A percentile compares a stretch with the other conserved stretches of the same genome.
These are phyloP conservation scores for Channallabes apus DNA, from an alignment of 2,797 vertebrate species.

Conservation along the genomic window DNA sequence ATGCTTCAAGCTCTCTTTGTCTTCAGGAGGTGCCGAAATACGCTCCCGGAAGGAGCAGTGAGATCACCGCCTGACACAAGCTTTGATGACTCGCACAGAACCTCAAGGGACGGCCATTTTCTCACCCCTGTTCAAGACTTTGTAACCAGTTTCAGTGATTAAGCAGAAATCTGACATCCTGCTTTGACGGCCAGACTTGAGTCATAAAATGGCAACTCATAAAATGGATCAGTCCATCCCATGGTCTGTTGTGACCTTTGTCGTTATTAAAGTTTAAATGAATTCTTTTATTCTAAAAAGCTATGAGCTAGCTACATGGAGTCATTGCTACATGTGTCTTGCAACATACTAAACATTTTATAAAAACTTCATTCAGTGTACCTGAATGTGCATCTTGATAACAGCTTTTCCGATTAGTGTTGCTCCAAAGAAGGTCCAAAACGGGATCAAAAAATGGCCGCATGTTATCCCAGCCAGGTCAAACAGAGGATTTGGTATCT, in stretches of 20 bases:
- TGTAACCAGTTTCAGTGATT: slow-evolving; percentile 2
- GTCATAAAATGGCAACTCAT: slow-evolving; percentile 8
- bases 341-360: no score
- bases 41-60: slow-evolving; percentile 56
- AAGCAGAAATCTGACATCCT: slow-evolving; percentile 11
- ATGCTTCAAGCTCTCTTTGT: slow-evolving; percentile 45
- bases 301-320: neutral
- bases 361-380: slow-evolving; percentile 50
- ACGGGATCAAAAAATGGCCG: slow-evolving; percentile 96
- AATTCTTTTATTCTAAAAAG: neutral
- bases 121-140: slow-evolving; percentile 55
- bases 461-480: slow-evolving; percentile 98
- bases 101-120: slow-evolving; percentile 58
- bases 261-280: neutral
- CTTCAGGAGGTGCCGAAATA: slow-evolving; percentile 59
- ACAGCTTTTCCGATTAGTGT: slow-evolving; percentile 97
- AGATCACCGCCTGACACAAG: slow-evolving; percentile 67
- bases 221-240: neutral
- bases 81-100: slow-evolving; percentile 52
- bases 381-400: slow-evolving; percentile 99
- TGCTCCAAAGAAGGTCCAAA: slow-evolving; percentile 99
- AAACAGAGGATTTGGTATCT: slow-evolving; percentile 98
- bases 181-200: neutral
- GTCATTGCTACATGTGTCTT: neutral
- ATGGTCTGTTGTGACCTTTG: neutral